phyloP scores from a whole-genome alignment of 2,113 vertebrate species.

The Paralichthys olivaceus region DNA sequence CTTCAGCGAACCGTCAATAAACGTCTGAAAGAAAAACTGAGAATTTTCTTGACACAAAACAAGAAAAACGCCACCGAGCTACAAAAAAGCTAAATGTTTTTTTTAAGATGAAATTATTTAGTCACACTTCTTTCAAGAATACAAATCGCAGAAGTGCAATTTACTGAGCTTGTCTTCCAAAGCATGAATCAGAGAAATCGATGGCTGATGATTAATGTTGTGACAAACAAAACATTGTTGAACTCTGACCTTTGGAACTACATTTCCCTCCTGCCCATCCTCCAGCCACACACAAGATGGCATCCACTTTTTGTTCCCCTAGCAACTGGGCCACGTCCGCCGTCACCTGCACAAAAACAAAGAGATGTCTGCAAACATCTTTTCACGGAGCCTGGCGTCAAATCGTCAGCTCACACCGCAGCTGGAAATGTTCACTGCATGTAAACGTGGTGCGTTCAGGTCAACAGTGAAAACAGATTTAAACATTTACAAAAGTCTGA shows the following conservation, averaged over 20 bases:
- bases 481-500: background rate
- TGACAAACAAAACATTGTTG: constrained; percentile 31
- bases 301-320: constrained; percentile 92
- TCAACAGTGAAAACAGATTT: constrained; percentile 1
- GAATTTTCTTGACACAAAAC: no score
- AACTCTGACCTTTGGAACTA: constrained; percentile 89
- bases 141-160: background rate
- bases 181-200: background rate
- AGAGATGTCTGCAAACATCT: constrained; percentile 5
- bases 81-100: no score
- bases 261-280: constrained; percentile 97
- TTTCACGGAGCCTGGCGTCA: background rate
- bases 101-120: background rate
- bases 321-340: constrained; percentile 88
- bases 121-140: background rate
- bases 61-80: no score
- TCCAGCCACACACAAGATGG: constrained; percentile 94
- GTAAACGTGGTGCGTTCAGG: background rate
- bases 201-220: constrained; percentile 50
- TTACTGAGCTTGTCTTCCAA: background rate
- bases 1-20: no score
- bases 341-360: constrained; percentile 86
- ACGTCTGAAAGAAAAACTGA: no score
- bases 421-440: constrained; percentile 1
- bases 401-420: constrained; percentile 15